Base-by-base conservation (phyloP, 2,888 invertebrate genomes). In the Tipula vernalis region DNA sequence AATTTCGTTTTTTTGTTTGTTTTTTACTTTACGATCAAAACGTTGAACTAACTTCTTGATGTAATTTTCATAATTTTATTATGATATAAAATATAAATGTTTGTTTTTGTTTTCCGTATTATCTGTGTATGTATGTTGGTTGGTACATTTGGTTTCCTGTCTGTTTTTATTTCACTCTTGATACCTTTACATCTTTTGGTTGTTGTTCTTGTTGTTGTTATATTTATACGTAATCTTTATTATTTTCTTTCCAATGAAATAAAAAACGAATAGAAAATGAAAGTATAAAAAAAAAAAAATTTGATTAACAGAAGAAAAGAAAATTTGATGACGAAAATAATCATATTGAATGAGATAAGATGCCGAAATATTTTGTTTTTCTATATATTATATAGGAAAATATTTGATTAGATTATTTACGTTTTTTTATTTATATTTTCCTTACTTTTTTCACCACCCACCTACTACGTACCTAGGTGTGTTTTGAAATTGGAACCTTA, bases 31-130 rank as follows among this genome's bases (percentile, higher is more conserved):
- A 71, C 28, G 71, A 71, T 28, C 71, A 71, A 71, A 71, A 71
- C 71, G 71, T 71, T 71, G 71, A 57, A 15, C 51, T 71, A 71
- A 28, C 71, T 71, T 71, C 28, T 18, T 71, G 71, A 71, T 71
- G 71, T 71, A 71, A 71, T 71, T 71, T 71, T 71, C 71, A 71
- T 71, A 71, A 71, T 71, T 71, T 71, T 71, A 71, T 71, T 71
- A 71, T 71, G 8, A 71, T 71, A 71, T 15, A 57, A 57, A 57
- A 57, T 57, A 57, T 57, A 57, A 51, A 51, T 15, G 15, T 28
- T 28, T 28, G 39, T 71, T 18, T 71, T 71, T 71, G 28, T 71
- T 28, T 28, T 28, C 28, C 28, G 28, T 28, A 28, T 28, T 28
- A 28, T 28, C 28, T 28, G 28, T 28, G 2, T 28, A 28, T 28